A percentile compares a stretch with the other conserved stretches of the same genome.
phyloP scores from a whole-genome alignment of 1,140 invertebrate genomes.

The Zaprionus capensis region DNA sequence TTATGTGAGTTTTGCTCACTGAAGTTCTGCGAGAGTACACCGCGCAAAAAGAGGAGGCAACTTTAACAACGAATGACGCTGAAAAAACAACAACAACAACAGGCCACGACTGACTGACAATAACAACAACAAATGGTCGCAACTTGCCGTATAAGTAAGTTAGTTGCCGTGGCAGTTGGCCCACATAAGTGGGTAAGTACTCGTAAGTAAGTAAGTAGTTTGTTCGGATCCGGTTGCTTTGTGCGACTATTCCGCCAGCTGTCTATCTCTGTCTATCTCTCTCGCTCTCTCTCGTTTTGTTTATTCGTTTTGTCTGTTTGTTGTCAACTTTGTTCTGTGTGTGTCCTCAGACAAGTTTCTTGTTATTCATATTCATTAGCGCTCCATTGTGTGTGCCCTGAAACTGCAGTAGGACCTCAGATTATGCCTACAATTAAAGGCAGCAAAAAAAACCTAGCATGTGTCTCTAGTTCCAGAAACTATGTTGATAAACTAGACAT shows the following conservation, averaged over 20 bases:
- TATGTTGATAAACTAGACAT: not conserved
- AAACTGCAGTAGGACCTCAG: constrained; percentile 52
- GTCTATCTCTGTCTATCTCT: not conserved
- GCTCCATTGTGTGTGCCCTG: constrained; percentile 67
- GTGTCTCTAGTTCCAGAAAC: not conserved
- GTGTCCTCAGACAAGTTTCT: constrained; percentile 48
- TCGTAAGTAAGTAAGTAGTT: constrained; percentile 61
- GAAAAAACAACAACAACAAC: constrained; percentile 51
- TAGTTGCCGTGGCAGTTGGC: constrained; percentile 40
- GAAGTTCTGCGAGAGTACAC: constrained; percentile 60
- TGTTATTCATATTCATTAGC: constrained; percentile 80
- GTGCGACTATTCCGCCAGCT: constrained; percentile 6
- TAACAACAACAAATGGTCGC: constrained; percentile 47
- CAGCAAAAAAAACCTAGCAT: not conserved
- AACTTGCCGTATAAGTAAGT: constrained; percentile 76
- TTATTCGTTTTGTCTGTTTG: constrained; percentile 33
- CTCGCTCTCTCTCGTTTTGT: not conserved
- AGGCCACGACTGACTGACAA: constrained; percentile 18
- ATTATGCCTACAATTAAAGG: constrained; percentile 57
- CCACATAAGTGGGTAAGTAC: constrained; percentile 71
- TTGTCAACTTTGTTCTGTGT: constrained; percentile 44
- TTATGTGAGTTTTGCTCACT: constrained; percentile 73
- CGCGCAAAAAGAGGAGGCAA: constrained; percentile 32
- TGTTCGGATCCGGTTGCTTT: constrained; percentile 29
- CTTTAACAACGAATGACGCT: constrained; percentile 64